These are phyloP conservation scores for Thaumatotibia leucotreta DNA, from an alignment of 1,140 invertebrate species.

Conservation along the genomic window DNA sequence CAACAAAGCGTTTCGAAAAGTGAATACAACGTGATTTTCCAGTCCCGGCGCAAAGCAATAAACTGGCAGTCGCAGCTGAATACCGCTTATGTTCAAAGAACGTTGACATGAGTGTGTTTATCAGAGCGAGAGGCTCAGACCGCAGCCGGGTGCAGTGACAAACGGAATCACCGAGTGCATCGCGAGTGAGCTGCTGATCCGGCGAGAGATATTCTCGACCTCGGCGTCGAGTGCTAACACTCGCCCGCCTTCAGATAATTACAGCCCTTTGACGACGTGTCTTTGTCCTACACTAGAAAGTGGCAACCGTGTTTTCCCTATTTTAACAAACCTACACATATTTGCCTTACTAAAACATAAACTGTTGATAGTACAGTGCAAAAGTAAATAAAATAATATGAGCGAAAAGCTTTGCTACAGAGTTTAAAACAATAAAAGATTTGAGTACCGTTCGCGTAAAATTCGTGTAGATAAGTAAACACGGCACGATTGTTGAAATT, in stretches of 20 bases:
- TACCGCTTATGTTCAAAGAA: conserved; percentile 55
- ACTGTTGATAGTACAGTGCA: conserved; percentile 14
- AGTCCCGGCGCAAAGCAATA: conserved; percentile 16
- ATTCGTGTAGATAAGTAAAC: not conserved
- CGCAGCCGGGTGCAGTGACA: conserved; percentile 62
- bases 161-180: conserved; percentile 72
- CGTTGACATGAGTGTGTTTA: conserved; percentile 70
- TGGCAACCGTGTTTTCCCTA: conserved; percentile 37
- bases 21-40: not conserved
- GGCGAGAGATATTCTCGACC: conserved; percentile 69
- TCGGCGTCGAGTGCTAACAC: conserved; percentile 62
- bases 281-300: conserved; percentile 46
- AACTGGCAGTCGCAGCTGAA: conserved; percentile 42
- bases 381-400: not conserved
- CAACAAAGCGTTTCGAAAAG: not conserved
- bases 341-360: conserved; percentile 12
- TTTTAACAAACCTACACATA: conserved; percentile 24
- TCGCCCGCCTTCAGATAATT: conserved; percentile 64
- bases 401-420: not conserved
- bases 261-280: conserved; percentile 60
- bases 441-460: not conserved
- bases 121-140: conserved; percentile 61
- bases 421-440: not conserved
- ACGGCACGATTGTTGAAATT: not conserved
- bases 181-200: conserved; percentile 70